Base-by-base conservation (phyloP, 2,888 invertebrate genomes). In the Drosophila nigricruria region DNA sequence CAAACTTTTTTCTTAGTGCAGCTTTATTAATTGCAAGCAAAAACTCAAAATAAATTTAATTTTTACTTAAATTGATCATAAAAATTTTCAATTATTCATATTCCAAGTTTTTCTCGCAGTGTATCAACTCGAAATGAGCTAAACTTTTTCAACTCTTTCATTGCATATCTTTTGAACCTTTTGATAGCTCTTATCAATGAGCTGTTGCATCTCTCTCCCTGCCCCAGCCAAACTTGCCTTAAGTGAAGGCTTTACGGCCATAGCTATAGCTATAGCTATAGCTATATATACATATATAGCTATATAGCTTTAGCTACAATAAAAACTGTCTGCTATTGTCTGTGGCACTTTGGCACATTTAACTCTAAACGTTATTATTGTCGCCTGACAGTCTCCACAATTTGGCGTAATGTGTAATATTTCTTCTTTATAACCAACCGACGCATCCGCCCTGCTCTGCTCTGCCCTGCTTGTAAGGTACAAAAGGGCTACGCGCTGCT, bases 371-470 rank as follows among this genome's bases (percentile, higher is more conserved):
- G 89, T 86, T 86, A 86, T 86, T 91, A 82, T 89, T 91, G 92
- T 90, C 92, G 92, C 92, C 92, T 82, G 82, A 66, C 79, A 91
- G 92, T 92, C 92, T 92, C 90, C 88, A 86, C 89, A 86, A 89
- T 90, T 86, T 89, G 89, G 83, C 91, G 86, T 92, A 92, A 92
- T 91, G 91, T 89, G 89, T 92, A 91, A 92, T 92, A 92, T 92
- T 91, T 92, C 92, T 92, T 90, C 87, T 92, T 92, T 92, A 92
- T 91, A 92, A 91, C 91, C 83, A 73, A 79, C 72, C 76, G 56
- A 86, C 77, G 77, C 81, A 88, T 84, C 75, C 87, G 71, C 67
- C 56, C 34, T 23, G 40, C 61, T 47, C 43, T 16, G 14, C 52
- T 9, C 27, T 23, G 16, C 42, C 5, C 42, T 25, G 47, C 54